A percentile compares a stretch with the other conserved stretches of the same genome.
Conservation (phyloP, 2,113 vertebrate genomes). For the Nyctibius bracteatus region DNA sequence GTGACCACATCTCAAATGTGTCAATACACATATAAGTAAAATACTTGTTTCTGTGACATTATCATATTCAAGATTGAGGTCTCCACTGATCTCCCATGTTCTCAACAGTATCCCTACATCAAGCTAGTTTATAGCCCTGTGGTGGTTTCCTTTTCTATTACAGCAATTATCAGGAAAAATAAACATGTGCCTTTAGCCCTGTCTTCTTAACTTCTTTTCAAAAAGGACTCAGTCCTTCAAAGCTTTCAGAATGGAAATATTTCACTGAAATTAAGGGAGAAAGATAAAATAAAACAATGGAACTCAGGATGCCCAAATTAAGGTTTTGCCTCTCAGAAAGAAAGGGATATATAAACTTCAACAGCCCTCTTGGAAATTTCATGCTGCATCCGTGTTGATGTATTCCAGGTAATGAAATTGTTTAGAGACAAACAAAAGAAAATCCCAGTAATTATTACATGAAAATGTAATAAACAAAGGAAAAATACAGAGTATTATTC, state of each 20-base stretch:
- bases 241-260: background rate
- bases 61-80: background rate
- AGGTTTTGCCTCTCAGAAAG: background rate
- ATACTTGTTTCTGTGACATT: background rate
- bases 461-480: slow-evolving; percentile 34
- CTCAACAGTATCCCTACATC: background rate
- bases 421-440: slow-evolving; percentile 4
- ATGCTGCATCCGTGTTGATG: background rate
- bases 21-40: background rate
- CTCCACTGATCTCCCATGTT: background rate
- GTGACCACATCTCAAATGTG: background rate
- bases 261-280: background rate
- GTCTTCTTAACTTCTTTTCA: background rate
- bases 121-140: background rate
- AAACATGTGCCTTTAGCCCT: background rate
- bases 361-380: background rate
- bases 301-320: background rate
- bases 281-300: background rate
- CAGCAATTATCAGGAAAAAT: slow-evolving; percentile 2
- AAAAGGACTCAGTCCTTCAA: background rate
- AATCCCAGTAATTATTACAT: slow-evolving; percentile 24
- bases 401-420: background rate
- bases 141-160: background rate
- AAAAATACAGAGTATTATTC: slow-evolving; percentile 17
- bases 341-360: background rate